Percentiles rank a stretch among this genome's conserved stretches.
These are phyloP conservation scores for Dinomys branickii DNA, from an alignment of 2,113 vertebrate genomes.

Conservation along the genomic window DNA sequence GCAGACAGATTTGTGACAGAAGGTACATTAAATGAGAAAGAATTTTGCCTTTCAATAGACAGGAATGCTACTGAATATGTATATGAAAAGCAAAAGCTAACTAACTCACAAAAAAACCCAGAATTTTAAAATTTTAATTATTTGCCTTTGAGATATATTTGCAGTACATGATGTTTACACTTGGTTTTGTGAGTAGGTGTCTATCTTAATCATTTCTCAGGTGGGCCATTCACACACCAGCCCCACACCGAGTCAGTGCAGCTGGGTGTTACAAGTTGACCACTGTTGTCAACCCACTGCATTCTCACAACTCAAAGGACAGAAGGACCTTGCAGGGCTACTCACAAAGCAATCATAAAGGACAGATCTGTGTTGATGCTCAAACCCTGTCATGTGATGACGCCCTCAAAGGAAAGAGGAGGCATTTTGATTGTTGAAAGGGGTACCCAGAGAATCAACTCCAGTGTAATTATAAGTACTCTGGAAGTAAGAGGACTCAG, in stretches of 20 bases:
- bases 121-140: background rate
- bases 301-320: background rate
- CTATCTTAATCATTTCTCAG: background rate
- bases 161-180: background rate
- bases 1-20: no score
- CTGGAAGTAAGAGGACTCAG: no score
- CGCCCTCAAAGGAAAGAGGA: background rate
- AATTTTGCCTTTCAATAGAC: no score
- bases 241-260: no score
- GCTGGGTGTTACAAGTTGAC: no score
- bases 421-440: background rate
- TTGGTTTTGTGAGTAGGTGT: background rate
- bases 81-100: no score
- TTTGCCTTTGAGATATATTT: background rate
- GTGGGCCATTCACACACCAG: no score
- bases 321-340: background rate
- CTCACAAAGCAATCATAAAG: accelerated
- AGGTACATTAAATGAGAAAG: no score
- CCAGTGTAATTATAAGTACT: background rate
- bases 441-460: background rate
- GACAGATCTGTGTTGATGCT: background rate
- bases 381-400: background rate
- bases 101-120: no score
- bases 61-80: no score
- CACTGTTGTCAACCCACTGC: no score